phyloP scores from a whole-genome alignment of 2,797 vertebrate genomes.

The Spatula versicolor region DNA sequence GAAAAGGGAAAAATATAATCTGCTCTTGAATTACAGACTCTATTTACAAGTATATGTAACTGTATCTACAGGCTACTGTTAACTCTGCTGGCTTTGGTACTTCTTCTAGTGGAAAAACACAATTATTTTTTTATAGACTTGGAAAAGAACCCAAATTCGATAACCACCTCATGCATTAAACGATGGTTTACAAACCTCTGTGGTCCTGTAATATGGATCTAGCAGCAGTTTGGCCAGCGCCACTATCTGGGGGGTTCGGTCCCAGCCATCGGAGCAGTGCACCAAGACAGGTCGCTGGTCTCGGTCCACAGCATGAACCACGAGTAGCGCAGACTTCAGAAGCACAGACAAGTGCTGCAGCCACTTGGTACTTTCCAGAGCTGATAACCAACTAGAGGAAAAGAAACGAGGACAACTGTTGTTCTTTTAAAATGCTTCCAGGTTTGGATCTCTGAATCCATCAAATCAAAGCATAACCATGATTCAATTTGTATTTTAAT shows the following conservation, averaged over 20 bases:
- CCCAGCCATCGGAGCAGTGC: conserved; percentile 98
- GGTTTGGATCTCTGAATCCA: neutral
- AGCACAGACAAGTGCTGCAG: conserved; percentile 96
- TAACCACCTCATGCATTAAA: accelerated
- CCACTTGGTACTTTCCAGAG: conserved; percentile 97
- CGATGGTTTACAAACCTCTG: conserved; percentile 83
- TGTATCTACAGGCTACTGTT: neutral
- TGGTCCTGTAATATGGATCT: conserved; percentile 96
- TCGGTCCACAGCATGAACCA: conserved; percentile 91
- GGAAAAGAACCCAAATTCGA: accelerated
- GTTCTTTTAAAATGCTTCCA: neutral
- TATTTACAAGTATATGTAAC: neutral
- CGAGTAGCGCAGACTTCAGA: conserved; percentile 91
- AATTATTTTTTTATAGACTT: neutral
- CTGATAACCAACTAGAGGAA: conserved; percentile 92
- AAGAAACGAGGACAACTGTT: conserved; percentile 41
- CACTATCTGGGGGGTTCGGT: conserved; percentile 96
- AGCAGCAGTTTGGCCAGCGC: conserved; percentile 94
- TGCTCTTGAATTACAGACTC: neutral
- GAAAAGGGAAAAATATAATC: neutral
- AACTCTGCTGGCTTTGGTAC: neutral
- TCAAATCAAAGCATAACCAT: neutral
- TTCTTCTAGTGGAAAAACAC: neutral
- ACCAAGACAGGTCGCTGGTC: conserved; percentile 93
- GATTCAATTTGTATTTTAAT: neutral